phyloP scores from a whole-genome alignment of 2,113 vertebrate species.

The Elephas maximus region DNA sequence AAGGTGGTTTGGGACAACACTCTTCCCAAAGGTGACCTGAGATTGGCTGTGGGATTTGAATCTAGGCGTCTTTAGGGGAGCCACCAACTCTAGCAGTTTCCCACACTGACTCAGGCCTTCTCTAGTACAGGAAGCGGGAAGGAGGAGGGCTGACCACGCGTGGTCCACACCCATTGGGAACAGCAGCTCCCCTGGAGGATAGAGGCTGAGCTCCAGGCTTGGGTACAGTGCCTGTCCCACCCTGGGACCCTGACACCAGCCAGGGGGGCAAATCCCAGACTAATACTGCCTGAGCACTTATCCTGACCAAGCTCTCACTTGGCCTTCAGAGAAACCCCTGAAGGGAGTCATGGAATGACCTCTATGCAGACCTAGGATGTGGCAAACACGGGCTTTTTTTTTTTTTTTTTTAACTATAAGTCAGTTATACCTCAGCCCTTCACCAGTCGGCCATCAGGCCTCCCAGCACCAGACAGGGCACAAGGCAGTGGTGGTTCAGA shows the following conservation, averaged over 20 bases:
- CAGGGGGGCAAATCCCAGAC: neutral
- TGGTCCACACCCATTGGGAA: neutral
- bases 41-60: no score
- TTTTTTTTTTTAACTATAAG: neutral
- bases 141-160: neutral
- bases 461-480: neutral
- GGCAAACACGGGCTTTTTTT: neutral
- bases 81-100: rapidly evolving
- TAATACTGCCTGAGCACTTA: rapidly evolving
- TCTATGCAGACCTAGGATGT: rapidly evolving
- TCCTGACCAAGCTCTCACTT: rapidly evolving
- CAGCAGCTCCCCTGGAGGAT: rapidly evolving
- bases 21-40: rapidly evolving
- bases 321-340: neutral
- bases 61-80: neutral
- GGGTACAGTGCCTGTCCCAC: neutral
- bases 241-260: neutral
- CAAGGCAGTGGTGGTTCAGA: neutral
- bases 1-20: neutral
- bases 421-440: neutral
- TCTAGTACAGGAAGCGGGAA: neutral
- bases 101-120: neutral
- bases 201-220: neutral
- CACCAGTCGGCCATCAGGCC: neutral
- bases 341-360: neutral